These are phyloP conservation scores for Cotesia glomerata DNA, from an alignment of 1,140 invertebrate species.

Conservation along the genomic window DNA sequence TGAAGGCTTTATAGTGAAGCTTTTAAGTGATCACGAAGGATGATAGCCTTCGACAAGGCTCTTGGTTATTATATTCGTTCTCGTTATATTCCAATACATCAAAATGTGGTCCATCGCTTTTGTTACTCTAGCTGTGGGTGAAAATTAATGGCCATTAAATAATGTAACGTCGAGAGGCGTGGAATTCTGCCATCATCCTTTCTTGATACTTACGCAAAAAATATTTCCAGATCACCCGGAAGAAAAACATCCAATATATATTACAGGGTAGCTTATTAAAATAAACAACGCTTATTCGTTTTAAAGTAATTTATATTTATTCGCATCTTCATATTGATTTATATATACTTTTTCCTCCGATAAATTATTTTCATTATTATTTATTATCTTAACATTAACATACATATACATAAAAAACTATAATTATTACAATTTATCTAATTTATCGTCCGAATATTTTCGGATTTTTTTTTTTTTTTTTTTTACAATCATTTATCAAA, in stretches of 20 bases:
- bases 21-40: no score
- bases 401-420: background rate
- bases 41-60: no score
- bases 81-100: background rate
- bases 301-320: background rate
- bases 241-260: background rate
- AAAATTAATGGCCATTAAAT: conserved; percentile 1
- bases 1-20: no score
- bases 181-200: background rate
- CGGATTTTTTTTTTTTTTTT: background rate
- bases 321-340: background rate
- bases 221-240: background rate
- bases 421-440: background rate
- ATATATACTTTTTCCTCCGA: background rate
- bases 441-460: background rate
- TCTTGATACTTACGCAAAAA: background rate
- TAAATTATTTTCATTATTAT: background rate
- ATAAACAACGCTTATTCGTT: background rate
- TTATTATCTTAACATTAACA: background rate
- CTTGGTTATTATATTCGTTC: no score
- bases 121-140: background rate
- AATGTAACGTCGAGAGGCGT: background rate
- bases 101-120: background rate
- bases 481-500: background rate
- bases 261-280: background rate